A percentile compares a stretch with the other conserved stretches of the same genome.
These are phyloP conservation scores for Drosophila paranaensis DNA, from an alignment of 2,888 invertebrate genomes.

Conservation along the genomic window DNA sequence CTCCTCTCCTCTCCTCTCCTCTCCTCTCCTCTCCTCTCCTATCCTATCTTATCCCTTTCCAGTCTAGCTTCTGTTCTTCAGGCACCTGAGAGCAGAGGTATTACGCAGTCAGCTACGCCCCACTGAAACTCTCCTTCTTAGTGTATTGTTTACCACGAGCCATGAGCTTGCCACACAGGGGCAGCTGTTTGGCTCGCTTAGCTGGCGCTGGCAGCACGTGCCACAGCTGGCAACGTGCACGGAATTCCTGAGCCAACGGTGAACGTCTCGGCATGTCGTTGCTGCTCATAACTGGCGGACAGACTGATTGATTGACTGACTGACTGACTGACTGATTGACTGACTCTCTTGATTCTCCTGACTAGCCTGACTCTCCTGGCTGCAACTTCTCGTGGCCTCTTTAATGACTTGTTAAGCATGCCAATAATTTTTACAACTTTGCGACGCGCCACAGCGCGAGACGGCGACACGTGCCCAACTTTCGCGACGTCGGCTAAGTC, in stretches of 20 bases:
- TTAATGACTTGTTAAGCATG: slow-evolving; percentile 78
- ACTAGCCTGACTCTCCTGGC: slow-evolving; percentile 11
- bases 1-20: too few species aligned
- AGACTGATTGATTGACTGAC: neutral
- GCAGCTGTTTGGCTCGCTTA: slow-evolving; percentile 49
- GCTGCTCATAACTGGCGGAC: slow-evolving; percentile 37
- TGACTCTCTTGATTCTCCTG: neutral
- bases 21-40: too few species aligned
- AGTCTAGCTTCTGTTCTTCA: too few species aligned
- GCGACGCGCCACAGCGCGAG: slow-evolving; percentile 33
- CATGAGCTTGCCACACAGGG: slow-evolving; percentile 15
- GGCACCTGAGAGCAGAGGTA: too few species aligned
- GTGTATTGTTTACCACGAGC: neutral
- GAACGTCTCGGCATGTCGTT: slow-evolving; percentile 27
- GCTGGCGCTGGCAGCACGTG: slow-evolving; percentile 77
- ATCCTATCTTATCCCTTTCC: too few species aligned
- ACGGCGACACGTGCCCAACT: slow-evolving; percentile 67
- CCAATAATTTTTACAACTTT: slow-evolving; percentile 77
- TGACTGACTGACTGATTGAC: slow-evolving; percentile 15
- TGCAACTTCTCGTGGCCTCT: slow-evolving; percentile 38
- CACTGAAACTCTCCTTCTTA: too few species aligned
- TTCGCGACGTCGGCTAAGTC: slow-evolving; percentile 58
- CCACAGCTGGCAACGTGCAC: slow-evolving; percentile 79
- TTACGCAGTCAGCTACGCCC: neutral
- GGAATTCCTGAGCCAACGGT: slow-evolving; percentile 78